A percentile compares a stretch with the other conserved stretches of the same genome.
Evolutionary conservation across 2,113 vertebrate species (phyloP).

Genomic region (Lepus timidus): DNA sequence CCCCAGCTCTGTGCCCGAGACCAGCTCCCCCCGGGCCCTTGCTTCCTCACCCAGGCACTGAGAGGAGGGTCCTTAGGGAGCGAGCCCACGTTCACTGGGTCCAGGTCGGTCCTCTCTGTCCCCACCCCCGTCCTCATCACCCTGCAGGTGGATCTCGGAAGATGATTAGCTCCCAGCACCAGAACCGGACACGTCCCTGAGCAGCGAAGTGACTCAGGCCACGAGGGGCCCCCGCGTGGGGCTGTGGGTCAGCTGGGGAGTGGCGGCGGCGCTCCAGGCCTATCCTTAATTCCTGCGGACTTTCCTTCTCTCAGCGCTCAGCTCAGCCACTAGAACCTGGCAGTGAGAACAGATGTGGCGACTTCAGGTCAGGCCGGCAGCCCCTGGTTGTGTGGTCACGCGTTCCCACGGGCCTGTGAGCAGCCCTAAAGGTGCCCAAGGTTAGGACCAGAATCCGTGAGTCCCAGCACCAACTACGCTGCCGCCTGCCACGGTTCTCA

Average conservation of each 20-base stretch:
- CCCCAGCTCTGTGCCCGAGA: background rate
- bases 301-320: too few species aligned
- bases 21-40: background rate
- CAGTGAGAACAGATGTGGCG: background rate
- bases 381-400: too few species aligned
- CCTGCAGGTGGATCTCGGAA: too few species aligned
- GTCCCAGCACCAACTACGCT: background rate
- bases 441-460: background rate
- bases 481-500: background rate
- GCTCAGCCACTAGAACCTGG: background rate
- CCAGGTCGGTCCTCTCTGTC: background rate
- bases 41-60: background rate
- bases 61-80: too few species aligned
- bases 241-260: background rate
- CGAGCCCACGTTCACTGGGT: too few species aligned
- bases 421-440: background rate
- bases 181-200: background rate
- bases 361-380: too few species aligned
- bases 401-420: background rate
- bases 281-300: rapidly evolving
- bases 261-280: too few species aligned
- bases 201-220: background rate
- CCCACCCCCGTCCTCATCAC: rapidly evolving
- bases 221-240: background rate
- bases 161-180: background rate